Percentiles rank a stretch among this genome's conserved stretches.
Conservation (phyloP, 2,113 vertebrate species). For the Malurus elegans region DNA sequence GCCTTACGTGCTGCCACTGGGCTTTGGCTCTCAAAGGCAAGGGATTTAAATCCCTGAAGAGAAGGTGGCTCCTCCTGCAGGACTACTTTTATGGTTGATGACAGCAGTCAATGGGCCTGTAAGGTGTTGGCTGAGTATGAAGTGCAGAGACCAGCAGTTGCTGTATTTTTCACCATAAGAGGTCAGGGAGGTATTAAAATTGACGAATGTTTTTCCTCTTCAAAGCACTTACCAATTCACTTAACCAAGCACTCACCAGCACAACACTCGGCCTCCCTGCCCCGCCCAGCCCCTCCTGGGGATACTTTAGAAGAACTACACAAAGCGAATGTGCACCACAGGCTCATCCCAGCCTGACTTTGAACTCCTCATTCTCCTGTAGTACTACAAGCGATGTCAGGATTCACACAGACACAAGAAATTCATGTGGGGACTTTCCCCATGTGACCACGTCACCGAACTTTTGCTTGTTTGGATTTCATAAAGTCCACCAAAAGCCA, state of each 20-base stretch:
- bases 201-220: neutral
- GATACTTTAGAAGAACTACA: neutral
- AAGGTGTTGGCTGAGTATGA: neutral
- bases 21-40: neutral
- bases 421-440: rapidly evolving
- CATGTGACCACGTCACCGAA: neutral
- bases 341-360: neutral
- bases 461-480: neutral
- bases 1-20: neutral
- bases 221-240: neutral
- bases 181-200: neutral
- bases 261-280: neutral
- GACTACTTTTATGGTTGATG: neutral
- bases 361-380: neutral
- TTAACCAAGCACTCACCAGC: neutral
- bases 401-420: neutral
- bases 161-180: neutral
- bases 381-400: neutral
- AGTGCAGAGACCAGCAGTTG: neutral
- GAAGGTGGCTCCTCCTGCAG: neutral
- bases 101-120: neutral
- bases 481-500: neutral
- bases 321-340: neutral
- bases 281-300: rapidly evolving
- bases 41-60: neutral